Conservation (phyloP, 2,113 vertebrate genomes). For the Neodon shergylaensis region DNA sequence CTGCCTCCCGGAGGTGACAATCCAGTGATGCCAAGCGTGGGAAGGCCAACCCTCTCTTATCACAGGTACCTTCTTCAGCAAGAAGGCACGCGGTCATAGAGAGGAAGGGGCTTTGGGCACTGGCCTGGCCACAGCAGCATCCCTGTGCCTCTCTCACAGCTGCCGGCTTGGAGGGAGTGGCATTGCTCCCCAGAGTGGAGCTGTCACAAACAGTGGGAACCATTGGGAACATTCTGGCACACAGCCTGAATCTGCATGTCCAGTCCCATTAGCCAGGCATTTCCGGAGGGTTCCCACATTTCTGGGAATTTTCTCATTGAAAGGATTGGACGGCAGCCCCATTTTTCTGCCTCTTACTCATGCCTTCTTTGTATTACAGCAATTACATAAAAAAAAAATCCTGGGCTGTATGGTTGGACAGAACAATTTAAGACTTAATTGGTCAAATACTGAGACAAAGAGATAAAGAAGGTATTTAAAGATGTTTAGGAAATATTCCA, state of each 20-base stretch:
- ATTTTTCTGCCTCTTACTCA: constrained; percentile 86
- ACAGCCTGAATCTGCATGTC: constrained; percentile 62
- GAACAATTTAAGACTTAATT: constrained; percentile 70
- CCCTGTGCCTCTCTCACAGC: constrained; percentile 45
- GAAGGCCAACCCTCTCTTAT: background rate
- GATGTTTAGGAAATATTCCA: constrained; percentile 36
- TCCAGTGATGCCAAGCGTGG: background rate
- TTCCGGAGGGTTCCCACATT: constrained; percentile 83
- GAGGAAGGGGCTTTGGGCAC: background rate
- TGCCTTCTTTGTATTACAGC: constrained; percentile 82
- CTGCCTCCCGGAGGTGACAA: background rate
- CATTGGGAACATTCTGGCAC: constrained; percentile 75
- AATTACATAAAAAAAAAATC: constrained; percentile 74
- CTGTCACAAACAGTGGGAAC: constrained; percentile 6
- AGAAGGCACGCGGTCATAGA: background rate
- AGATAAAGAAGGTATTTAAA: constrained; percentile 16
- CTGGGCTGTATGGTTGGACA: constrained; percentile 77
- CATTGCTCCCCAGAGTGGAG: constrained; percentile 59
- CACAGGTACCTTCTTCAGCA: background rate
- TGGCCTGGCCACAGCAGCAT: background rate
- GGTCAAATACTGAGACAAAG: constrained; percentile 32
- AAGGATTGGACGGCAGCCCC: constrained; percentile 77
- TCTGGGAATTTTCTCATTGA: constrained; percentile 87
- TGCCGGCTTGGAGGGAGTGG: constrained; percentile 19
- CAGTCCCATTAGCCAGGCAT: constrained; percentile 81